Percentiles rank a stretch among this genome's conserved stretches.
phyloP scores from a whole-genome alignment of 2,888 invertebrate genomes.

The Polyploca ridens region DNA sequence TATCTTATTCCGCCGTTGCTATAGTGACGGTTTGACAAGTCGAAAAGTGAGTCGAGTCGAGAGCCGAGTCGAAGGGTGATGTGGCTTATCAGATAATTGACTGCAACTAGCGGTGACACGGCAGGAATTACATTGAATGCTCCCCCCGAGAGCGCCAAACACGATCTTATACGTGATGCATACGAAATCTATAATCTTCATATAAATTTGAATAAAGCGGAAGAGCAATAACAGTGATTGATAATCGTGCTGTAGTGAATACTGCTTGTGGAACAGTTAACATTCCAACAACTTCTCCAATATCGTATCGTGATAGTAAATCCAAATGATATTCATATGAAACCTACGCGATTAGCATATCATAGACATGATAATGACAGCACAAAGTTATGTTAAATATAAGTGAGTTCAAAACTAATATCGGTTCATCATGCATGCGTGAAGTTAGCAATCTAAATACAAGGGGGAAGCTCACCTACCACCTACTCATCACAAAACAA shows the following conservation, averaged over 20 bases:
- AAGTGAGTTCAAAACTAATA: slow-evolving; percentile 67
- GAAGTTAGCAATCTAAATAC: slow-evolving; percentile 52
- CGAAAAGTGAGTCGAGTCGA: slow-evolving; percentile 36
- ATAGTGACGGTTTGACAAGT: slow-evolving; percentile 37
- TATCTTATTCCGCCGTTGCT: slow-evolving; percentile 40
- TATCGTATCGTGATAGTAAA: slow-evolving; percentile 3
- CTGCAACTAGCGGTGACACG: slow-evolving; percentile 60
- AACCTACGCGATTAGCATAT: slow-evolving; percentile 55
- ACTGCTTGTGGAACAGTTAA: neutral
- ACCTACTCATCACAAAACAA: neutral
- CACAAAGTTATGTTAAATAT: slow-evolving; percentile 8
- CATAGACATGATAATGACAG: slow-evolving; percentile 66
- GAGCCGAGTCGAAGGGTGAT: slow-evolving; percentile 43
- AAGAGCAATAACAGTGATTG: neutral
- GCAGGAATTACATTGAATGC: slow-evolving; percentile 44
- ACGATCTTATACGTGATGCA: slow-evolving; percentile 9
- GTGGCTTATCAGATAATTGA: slow-evolving; percentile 78
- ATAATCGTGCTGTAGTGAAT: neutral
- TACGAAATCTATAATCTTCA: slow-evolving; percentile 12
- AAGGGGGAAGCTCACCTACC: slow-evolving; percentile 21
- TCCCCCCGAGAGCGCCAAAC: slow-evolving; percentile 19
- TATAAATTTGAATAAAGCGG: slow-evolving; percentile 1
- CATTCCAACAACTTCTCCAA: neutral
- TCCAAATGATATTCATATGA: slow-evolving; percentile 21
- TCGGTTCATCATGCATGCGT: slow-evolving; percentile 71